These are phyloP conservation scores for Scomber colias DNA, from an alignment of 2,113 vertebrate species.

Conservation along the genomic window DNA sequence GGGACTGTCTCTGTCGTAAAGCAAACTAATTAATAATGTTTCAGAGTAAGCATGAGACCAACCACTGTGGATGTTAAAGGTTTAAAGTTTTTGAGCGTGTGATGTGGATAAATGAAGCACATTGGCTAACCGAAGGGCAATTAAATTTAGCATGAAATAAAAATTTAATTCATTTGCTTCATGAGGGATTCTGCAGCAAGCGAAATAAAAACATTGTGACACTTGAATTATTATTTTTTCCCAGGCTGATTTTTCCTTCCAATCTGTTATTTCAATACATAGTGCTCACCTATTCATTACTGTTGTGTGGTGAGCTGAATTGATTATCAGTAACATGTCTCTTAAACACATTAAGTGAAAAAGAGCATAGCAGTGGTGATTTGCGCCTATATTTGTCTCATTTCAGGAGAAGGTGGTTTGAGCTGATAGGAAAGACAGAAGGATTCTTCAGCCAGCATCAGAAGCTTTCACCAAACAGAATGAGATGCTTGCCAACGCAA, in stretches of 20 bases:
- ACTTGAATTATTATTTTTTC: neutral
- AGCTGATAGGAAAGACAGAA: conserved; percentile 50
- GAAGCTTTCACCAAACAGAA: conserved; percentile 45
- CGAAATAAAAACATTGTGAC: conserved; percentile 43
- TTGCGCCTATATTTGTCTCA: conserved; percentile 27
- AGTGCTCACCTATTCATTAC: conserved; percentile 37
- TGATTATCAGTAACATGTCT: conserved; percentile 41
- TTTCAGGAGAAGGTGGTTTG: conserved; percentile 44
- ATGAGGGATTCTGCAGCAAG: conserved; percentile 26
- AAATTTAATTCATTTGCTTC: conserved; percentile 49
- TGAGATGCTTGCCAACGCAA: conserved; percentile 47
- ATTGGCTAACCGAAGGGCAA: conserved; percentile 38
- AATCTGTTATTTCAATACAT: conserved; percentile 29
- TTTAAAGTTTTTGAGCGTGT: neutral
- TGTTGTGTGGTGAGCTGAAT: neutral
- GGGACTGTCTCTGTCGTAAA: conserved; percentile 69
- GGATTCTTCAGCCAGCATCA: conserved; percentile 29
- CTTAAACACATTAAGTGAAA: conserved; percentile 21
- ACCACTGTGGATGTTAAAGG: conserved; percentile 47
- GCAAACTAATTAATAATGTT: conserved; percentile 81
- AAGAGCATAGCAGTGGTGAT: conserved; percentile 28
- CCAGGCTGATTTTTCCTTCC: neutral
- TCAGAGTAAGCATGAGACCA: conserved; percentile 49
- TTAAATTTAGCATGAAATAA: conserved; percentile 68
- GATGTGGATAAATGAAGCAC: conserved; percentile 63